A percentile compares a stretch with the other conserved stretches of the same genome.
Evolutionary conservation across 2,888 invertebrate species (phyloP).

Genomic region (Meiosimyza platycephala): DNA sequence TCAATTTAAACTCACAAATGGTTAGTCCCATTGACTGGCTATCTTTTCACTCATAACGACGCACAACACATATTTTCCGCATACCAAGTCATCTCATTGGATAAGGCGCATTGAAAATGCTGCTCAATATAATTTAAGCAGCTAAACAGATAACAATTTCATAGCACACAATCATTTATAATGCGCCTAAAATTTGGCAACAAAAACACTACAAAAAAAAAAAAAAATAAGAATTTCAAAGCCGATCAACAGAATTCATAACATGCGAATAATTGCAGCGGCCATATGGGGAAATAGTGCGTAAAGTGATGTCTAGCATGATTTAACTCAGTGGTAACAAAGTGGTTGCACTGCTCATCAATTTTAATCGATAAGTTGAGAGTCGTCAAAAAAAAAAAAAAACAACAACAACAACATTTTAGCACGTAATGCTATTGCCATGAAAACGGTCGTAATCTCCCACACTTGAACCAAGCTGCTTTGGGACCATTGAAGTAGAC

Average conservation of each 20-base stretch:
- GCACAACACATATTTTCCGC: too few species aligned
- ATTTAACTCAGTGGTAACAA: background rate
- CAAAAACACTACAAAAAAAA: background rate
- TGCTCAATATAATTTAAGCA: too few species aligned
- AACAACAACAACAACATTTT: too few species aligned
- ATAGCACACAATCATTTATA: background rate
- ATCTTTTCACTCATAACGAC: too few species aligned
- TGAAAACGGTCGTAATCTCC: slow-evolving; percentile 11
- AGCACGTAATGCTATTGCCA: slow-evolving; percentile 8
- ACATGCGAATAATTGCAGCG: slow-evolving; percentile 4
- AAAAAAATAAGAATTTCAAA: background rate
- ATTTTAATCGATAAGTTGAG: slow-evolving; percentile 1
- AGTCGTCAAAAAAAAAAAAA: background rate
- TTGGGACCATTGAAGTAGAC: background rate
- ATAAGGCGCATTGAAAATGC: too few species aligned
- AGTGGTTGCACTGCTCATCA: slow-evolving; percentile 11
- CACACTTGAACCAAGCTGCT: background rate
- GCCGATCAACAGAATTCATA: slow-evolving; percentile 27
- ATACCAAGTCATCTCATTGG: too few species aligned
- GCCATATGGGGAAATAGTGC: background rate
- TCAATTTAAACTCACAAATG: too few species aligned
- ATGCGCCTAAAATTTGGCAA: slow-evolving; percentile 23
- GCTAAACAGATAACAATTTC: too few species aligned
- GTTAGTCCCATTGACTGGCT: too few species aligned
- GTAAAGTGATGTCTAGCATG: background rate